Evolutionary conservation across 2,888 invertebrate genomes (phyloP).

Genomic region (Campaea margaritaria): DNA sequence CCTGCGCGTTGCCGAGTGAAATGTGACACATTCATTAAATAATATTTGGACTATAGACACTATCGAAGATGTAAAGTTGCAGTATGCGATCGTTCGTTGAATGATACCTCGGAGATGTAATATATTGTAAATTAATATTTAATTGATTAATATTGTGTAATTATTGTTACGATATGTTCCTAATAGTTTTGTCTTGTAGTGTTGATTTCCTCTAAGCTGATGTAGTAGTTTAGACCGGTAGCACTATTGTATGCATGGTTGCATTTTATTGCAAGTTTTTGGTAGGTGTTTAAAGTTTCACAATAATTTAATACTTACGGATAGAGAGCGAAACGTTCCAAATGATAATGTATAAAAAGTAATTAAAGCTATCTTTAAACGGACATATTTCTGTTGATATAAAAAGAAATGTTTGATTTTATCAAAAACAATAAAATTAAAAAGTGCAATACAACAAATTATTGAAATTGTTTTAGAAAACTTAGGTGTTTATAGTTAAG

Average conservation of each 20-base stretch:
- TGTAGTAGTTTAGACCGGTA: slow-evolving; percentile 50
- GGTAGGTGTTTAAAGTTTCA: slow-evolving; percentile 33
- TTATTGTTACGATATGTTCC: slow-evolving; percentile 81
- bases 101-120: slow-evolving; percentile 41
- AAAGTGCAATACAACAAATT: slow-evolving; percentile 79
- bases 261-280: slow-evolving; percentile 38
- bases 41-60: slow-evolving; percentile 9
- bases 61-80: not conserved
- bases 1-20: slow-evolving; percentile 4
- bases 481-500: slow-evolving; percentile 64
- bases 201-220: slow-evolving; percentile 66
- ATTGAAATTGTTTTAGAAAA: slow-evolving; percentile 56
- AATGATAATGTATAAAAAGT: slow-evolving; percentile 20
- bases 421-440: slow-evolving; percentile 34
- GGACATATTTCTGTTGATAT: slow-evolving; percentile 13
- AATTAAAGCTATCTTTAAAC: slow-evolving; percentile 9
- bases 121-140: slow-evolving; percentile 77
- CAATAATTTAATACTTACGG: slow-evolving; percentile 17
- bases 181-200: slow-evolving; percentile 77
- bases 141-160: slow-evolving; percentile 71
- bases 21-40: slow-evolving; percentile 3
- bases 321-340: slow-evolving; percentile 25
- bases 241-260: slow-evolving; percentile 27
- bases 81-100: slow-evolving; percentile 13
- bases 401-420: slow-evolving; percentile 20